Evolutionary conservation across 2,113 vertebrate species (phyloP), one percentile per base, ranked within the genome.

Genomic region (Montifringilla adamsi): DNA sequence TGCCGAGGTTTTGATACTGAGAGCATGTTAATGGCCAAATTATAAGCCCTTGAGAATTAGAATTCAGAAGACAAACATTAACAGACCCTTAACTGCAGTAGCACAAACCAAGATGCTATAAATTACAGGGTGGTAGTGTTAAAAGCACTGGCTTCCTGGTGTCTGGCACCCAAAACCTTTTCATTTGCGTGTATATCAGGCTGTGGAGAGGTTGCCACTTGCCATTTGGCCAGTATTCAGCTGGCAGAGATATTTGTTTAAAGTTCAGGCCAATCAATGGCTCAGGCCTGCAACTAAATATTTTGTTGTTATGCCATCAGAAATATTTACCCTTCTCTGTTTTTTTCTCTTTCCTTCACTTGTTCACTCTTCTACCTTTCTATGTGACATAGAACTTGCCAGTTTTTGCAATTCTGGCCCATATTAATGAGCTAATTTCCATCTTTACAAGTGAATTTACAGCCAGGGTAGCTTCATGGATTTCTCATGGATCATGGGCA

Each of bases 111-210:
- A 94, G 96, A 87, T 90, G 86, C 93, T 95, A 94, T 95, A 96
- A 98, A 98, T 97, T 98, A 94, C 76, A 82, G 97, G 91, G 93
- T 97, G 94, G 96, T 81, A 94, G 95, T 97, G 95, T 96, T 87
- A 96, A 97, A 83, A 90, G 92, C 87, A 58, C 77, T 93, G 97
- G 93, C 93, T 96, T 94, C 79, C 89, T 94, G 78, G 93, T 92
- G 78, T 96, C 96, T 96, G 94, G 94, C 93, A 97, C 50, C 50
- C 70, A 68, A 90, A 95, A 92, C 93, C 84, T 93, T 90, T 93
- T 96, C 92, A 97, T 98, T 97, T 97, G 91, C 58, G 62, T 89
- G 84, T 63, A 70, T 96, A 96, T 93, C 95, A 94, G 87, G 70
- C 95, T 91, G 77, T n/a, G 87, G 92, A 94, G 67, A 96, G 55